Base-by-base conservation (phyloP, 2,888 invertebrate genomes). In the Imbricaverruca yamaguchii region DNA sequence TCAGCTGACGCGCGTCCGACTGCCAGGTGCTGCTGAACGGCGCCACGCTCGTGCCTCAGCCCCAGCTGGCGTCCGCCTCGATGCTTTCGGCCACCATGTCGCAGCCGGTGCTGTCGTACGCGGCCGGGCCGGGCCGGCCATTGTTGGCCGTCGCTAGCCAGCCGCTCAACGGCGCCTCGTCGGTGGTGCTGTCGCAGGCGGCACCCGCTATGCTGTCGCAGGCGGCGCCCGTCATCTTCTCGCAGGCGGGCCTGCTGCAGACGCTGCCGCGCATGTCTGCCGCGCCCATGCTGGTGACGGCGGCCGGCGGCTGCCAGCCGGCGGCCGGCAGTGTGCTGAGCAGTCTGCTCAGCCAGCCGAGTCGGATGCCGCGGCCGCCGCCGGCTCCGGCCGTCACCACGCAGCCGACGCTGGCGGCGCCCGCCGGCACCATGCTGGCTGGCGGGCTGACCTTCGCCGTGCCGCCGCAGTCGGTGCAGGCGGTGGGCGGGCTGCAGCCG, bases 21-120 rank as follows among this genome's bases (percentile, higher is more conserved):
- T 2, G 25, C 8, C 74, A 74, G 74, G 74, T 74, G 74, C 23
- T 74, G 11, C 15, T 53, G 53, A 53, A 53, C 53, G 74, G 53
- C 6, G 74, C 74, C 8, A 18, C 74, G 53, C 18, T 74, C 18
- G 74, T 74, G 13, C 53, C 74, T 11, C 18, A 39, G 39, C 53
- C 74, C 18, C 53, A 39, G 8, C 39, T 74, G 74, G 8, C 74
- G 74, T 13, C 69, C 39, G 69, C 39, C 39, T 39, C 69, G 13
- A 8, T 65, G 65, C n/a, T 65, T 7, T 65, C 74, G 8, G 18
- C 6, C 18, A 15, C 74, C 8, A 18, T 23, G 12, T 39, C 74
- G 18, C 53, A 53, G 74, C 74, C 74, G 74, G 74, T 74, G 18
- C 74, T 74, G 53, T 74, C 74, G 18, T 74, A 74, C 74, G 74